Evolutionary conservation across 2,797 vertebrate species (phyloP).

Genomic region (Luscinia luscinia): DNA sequence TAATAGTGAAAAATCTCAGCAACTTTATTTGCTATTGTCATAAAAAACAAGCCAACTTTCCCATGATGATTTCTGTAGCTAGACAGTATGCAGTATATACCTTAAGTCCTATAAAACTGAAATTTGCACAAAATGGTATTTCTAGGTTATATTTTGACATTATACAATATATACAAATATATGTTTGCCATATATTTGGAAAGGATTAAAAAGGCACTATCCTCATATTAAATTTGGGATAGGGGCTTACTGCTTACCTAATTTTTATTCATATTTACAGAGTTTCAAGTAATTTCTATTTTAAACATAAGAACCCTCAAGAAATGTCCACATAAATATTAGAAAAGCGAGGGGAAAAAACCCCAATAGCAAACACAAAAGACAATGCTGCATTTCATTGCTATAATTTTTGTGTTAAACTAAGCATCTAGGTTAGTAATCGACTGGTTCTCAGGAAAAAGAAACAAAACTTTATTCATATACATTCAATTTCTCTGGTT

Average conservation of each 20-base stretch:
- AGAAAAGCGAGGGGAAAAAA: background rate
- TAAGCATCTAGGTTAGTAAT: background rate
- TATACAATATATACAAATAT: background rate
- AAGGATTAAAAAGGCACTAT: background rate
- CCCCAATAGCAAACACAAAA: background rate
- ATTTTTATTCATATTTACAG: background rate
- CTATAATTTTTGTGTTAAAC: background rate
- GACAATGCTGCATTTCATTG: background rate
- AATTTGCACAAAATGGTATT: background rate
- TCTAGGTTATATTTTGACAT: background rate
- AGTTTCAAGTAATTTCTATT: background rate
- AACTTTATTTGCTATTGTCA: conserved; percentile 11
- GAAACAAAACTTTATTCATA: background rate
- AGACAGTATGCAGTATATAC: background rate
- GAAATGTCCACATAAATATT: background rate
- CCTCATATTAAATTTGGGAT: background rate
- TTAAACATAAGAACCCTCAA: background rate
- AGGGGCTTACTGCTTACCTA: background rate
- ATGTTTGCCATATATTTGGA: background rate
- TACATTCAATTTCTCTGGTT: background rate
- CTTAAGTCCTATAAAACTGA: background rate
- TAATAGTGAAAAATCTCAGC: background rate
- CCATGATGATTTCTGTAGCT: background rate
- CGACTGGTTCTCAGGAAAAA: background rate
- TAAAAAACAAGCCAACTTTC: conserved; percentile 18